Conservation (phyloP, 2,113 vertebrate genomes). For the Astatotilapia flaviijosephi region DNA sequence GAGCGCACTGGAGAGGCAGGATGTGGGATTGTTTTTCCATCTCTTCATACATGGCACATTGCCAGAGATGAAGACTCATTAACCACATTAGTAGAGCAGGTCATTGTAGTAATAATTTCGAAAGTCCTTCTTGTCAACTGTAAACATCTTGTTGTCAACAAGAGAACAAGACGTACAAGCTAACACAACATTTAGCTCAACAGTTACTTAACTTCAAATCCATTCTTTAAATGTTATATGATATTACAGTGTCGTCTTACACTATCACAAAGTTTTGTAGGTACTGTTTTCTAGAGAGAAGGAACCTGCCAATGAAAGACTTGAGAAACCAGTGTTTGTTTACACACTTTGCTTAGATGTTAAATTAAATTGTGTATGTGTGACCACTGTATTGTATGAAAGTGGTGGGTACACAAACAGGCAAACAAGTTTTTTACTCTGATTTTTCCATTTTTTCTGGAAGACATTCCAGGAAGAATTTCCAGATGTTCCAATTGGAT, state of each 20-base stretch:
- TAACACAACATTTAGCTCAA: background rate
- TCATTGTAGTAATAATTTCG: background rate
- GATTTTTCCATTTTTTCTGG: background rate
- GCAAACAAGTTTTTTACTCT: background rate
- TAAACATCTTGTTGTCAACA: background rate
- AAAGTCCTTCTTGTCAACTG: background rate
- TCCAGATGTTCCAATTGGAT: background rate
- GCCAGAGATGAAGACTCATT: background rate
- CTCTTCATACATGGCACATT: background rate
- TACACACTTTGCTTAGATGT: background rate
- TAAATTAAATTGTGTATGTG: background rate
- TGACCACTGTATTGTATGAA: background rate
- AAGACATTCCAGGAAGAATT: background rate
- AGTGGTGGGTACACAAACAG: background rate
- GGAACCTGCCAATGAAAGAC: background rate
- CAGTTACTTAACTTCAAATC: background rate
- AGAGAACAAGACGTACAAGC: background rate
- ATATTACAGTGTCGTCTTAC: background rate
- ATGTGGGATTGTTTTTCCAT: background rate
- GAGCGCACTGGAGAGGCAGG: background rate
- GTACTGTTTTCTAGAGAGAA: background rate
- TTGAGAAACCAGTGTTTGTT: background rate
- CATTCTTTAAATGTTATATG: background rate
- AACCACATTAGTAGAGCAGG: background rate
- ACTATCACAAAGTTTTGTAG: background rate